phyloP scores from a whole-genome alignment of 2,888 invertebrate genomes.

The Stenolophus ochropezus region DNA sequence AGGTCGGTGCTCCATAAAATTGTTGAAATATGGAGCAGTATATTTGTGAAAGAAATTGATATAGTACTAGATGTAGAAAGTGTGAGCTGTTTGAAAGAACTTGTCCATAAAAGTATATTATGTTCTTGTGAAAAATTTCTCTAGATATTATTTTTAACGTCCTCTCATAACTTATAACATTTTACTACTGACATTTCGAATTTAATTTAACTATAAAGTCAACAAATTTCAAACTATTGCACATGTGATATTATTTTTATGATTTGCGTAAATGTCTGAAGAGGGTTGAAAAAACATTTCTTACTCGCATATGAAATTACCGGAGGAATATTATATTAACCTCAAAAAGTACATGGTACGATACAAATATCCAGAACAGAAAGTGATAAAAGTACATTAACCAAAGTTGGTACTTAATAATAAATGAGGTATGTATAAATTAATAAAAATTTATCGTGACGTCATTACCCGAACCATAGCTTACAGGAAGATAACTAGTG shows the following conservation, averaged over 20 bases:
- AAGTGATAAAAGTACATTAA: too few relatives aligned
- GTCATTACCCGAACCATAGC: too few relatives aligned
- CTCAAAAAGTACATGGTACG: too few relatives aligned
- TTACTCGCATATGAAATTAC: background rate
- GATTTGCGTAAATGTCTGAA: slow-evolving; percentile 26
- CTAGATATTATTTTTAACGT: slow-evolving; percentile 47
- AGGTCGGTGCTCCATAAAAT: slow-evolving; percentile 28
- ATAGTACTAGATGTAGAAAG: slow-evolving; percentile 42
- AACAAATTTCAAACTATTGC: slow-evolving; percentile 49
- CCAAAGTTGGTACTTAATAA: too few relatives aligned
- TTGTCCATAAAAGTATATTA: slow-evolving; percentile 52
- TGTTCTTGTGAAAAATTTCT: slow-evolving; percentile 45
- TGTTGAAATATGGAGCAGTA: slow-evolving; percentile 49
- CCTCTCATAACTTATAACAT: slow-evolving; percentile 17
- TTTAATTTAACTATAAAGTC: slow-evolving; percentile 51
- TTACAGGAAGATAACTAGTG: too few relatives aligned
- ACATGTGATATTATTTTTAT: slow-evolving; percentile 46
- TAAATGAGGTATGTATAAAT: too few relatives aligned
- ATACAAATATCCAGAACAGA: too few relatives aligned
- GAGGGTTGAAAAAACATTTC: slow-evolving; percentile 20
- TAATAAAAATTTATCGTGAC: too few relatives aligned
- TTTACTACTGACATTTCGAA: slow-evolving; percentile 51
- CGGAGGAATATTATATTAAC: background rate
- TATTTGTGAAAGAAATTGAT: slow-evolving; percentile 40
- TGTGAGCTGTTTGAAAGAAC: slow-evolving; percentile 51